Evolutionary conservation across 2,797 vertebrate species (phyloP), one percentile per base, ranked within the genome.

Genomic region (Myripristis murdjan): DNA sequence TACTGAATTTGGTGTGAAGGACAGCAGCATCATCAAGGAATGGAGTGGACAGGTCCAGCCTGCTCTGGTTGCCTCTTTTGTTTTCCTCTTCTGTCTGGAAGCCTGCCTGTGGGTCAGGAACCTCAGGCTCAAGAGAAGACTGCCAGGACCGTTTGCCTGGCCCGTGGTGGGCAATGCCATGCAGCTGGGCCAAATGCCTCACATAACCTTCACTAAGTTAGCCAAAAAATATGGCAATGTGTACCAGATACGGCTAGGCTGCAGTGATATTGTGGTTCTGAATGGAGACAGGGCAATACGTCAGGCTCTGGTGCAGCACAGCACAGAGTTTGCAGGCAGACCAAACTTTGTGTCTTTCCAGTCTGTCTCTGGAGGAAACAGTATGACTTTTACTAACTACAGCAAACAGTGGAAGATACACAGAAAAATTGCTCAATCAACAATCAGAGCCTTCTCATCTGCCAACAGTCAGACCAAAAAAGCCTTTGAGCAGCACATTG

Each of bases 161-260:
- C 96, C 96, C 0, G 44, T 97, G 81, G 92, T 97, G 79, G 96
- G 96, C 43, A 97, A 97, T 10, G 95, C 84, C 66, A 93, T 96
- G 94, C 95, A 96, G 84, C 92, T 97, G 75, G 96, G 95, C 41
- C 94, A 92, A 70, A 92, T 96, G 93, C 96, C 96, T 6, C 96
- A 97, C 85, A 90, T 95, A 76, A 92, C 95, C 2, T 95, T 97
- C 10, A 73, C 89, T 47, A 91, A 53, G 39, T 74, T 96, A 43
- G 94, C 95, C 0, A 88, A 91, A 51, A 95, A 93, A 52, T 97
- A 96, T 5, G 95, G 96, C 8, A 88, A 94, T 22, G 84, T 97
- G 63, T 97, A 96, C 83, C 95, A 96, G 93, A 95, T 97, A 58
- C 88, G 90, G 2, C 91, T 97, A 39, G 96, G 96, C 10, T 54